phyloP scores from a whole-genome alignment of 2,888 invertebrate genomes.

The Temnothorax rugatulus region DNA sequence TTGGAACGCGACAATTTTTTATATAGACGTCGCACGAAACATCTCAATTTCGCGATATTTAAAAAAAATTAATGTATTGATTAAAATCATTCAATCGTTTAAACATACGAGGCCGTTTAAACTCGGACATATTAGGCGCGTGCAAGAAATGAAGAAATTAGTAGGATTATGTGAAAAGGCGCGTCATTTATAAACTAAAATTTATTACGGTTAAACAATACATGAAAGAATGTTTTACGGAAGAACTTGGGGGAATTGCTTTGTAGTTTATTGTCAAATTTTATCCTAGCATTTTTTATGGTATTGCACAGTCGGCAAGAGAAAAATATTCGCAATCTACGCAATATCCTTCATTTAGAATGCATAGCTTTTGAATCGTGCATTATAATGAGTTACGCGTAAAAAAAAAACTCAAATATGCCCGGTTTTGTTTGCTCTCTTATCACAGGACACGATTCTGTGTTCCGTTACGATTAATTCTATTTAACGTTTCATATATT shows the following conservation, averaged over 20 bases:
- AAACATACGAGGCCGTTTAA: neutral
- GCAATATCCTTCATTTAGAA: conserved; percentile 7
- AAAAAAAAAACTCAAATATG: conserved; percentile 6
- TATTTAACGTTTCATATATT: conserved; percentile 30
- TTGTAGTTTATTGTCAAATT: conserved; percentile 23
- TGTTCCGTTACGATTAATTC: conserved; percentile 28
- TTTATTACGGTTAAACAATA: neutral
- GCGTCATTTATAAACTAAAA: neutral
- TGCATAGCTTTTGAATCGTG: conserved; percentile 16
- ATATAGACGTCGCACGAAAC: neutral
- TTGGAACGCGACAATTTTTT: neutral
- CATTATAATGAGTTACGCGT: neutral
- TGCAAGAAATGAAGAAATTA: neutral
- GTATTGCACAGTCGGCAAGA: neutral
- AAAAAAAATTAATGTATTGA: neutral
- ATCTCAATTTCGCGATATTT: neutral
- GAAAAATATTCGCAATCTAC: neutral
- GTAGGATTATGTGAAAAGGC: neutral
- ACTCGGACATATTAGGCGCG: neutral
- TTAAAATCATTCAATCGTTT: neutral
- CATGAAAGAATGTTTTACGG: neutral
- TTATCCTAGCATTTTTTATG: neutral
- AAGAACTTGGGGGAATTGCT: neutral
- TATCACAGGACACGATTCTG: neutral
- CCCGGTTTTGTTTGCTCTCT: neutral